Percentiles rank a stretch among this genome's conserved stretches.
Evolutionary conservation across 64 coral and sea anemone species (phyloP).

Genomic region (Actinia equina): DNA sequence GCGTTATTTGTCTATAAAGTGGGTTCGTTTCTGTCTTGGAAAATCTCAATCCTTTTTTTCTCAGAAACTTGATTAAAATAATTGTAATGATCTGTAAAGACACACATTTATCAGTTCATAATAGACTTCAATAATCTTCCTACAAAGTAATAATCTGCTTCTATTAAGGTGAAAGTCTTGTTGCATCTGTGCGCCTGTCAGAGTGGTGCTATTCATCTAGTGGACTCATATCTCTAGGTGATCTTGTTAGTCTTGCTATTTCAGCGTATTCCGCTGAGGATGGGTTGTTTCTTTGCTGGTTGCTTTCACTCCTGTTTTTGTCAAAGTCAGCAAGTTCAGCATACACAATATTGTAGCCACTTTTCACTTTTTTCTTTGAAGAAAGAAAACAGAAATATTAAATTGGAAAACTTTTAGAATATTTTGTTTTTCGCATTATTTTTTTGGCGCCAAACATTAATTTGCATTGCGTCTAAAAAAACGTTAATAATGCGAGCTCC

Average conservation of each 20-base stretch:
- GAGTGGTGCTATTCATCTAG: neutral
- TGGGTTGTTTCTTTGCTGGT: neutral
- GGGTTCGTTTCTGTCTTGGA: neutral
- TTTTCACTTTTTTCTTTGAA: neutral
- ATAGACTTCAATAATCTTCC: neutral
- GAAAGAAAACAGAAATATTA: neutral
- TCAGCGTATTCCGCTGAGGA: neutral
- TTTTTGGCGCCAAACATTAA: neutral
- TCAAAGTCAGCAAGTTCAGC: slow-evolving; percentile 15
- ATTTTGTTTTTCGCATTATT: neutral
- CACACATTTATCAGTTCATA: neutral
- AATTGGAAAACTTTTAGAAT: neutral
- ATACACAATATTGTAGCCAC: slow-evolving; percentile 3
- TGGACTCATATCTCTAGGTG: slow-evolving; percentile 13
- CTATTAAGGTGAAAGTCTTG: neutral
- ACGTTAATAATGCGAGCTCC: too few species aligned
- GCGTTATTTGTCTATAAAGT: neutral
- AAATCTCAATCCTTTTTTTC: neutral
- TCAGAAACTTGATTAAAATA: neutral
- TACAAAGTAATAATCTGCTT: too few species aligned
- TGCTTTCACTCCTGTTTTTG: neutral
- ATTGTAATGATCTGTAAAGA: too few species aligned
- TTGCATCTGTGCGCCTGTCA: neutral
- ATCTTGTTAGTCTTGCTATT: slow-evolving; percentile 7
- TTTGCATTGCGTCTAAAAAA: too few species aligned